These are phyloP conservation scores for Eupsilia transversa DNA, from an alignment of 2,888 invertebrate species.

Conservation along the genomic window DNA sequence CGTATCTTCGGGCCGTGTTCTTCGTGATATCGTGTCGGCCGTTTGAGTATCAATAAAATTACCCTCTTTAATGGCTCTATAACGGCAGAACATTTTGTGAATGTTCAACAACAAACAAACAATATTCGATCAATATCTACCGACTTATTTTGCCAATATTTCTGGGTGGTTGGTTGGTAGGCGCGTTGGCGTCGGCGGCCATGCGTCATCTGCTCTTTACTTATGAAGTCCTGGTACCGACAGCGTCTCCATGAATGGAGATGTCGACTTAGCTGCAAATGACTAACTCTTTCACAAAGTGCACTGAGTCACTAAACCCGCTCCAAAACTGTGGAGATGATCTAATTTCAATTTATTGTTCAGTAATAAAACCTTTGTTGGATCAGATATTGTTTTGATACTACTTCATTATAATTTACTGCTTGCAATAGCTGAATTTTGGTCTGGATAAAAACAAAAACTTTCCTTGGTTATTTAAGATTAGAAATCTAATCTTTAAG, in stretches of 20 bases:
- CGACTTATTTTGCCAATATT: conserved; percentile 20
- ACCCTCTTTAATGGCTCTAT: conserved; percentile 47
- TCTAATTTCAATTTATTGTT: conserved; percentile 65
- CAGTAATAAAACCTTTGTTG: conserved; percentile 36
- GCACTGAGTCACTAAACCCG: conserved; percentile 66
- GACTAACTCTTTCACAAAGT: conserved; percentile 65
- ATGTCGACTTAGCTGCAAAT: conserved; percentile 52
- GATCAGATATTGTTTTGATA: conserved; percentile 22
- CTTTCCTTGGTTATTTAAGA: conserved; percentile 17
- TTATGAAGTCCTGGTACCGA: conserved; percentile 42
- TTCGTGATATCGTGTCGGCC: conserved; percentile 38
- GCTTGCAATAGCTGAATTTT: neutral
- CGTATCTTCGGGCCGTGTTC: neutral
- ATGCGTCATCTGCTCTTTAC: conserved; percentile 51
- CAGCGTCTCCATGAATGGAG: conserved; percentile 63
- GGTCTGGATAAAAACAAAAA: conserved; percentile 6
- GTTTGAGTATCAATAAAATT: conserved; percentile 20
- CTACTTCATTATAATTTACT: neutral
- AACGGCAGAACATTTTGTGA: conserved; percentile 16
- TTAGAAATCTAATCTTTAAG: conserved; percentile 43
- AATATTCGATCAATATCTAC: conserved; percentile 33
- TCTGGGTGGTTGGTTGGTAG: neutral
- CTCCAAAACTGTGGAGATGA: conserved; percentile 67
- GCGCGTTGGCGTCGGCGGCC: conserved; percentile 30
- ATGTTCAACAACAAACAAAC: conserved; percentile 33